Evolutionary conservation across 1,140 invertebrate genomes (phyloP), one percentile per base, ranked within the genome.

Genomic region (Procambarus clarkii): DNA sequence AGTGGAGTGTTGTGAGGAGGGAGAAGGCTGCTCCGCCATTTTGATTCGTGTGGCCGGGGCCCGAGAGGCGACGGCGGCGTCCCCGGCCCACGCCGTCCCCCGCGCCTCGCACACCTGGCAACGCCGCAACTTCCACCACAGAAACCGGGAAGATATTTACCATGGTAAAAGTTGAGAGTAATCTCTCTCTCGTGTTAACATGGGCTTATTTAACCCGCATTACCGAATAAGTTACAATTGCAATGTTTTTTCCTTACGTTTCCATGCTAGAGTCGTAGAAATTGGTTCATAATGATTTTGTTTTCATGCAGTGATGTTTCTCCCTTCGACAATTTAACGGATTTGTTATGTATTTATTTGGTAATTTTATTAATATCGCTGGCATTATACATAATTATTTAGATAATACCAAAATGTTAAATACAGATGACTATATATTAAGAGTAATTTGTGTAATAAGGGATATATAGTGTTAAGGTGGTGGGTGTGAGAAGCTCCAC

Each of bases 31-130:
- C 77, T 91, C 83, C 90, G 90, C 90, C 90, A 91, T 91, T 91
- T 91, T 86, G 90, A 86, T 86, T 91, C 90, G 79, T 91, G 60
- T 81, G 83, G 78, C 77, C 58, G 84, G 79, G 90, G 90, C 58
- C 90, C 58, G 90, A 91, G 84, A 91, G 90, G 90, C 90, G 90
- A 91, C 81, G 64, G 81, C 81, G 77, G 64, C 48, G 77, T 69
- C 46, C 11, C 77, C 45, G 64, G 21, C 71, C 46, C 83, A n/a
- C n/a, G 44, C 50, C 69, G 21, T 9, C 48, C 46, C 18, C 45
- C 34, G 44, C 34, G 69, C 34, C n/a, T 24, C 50, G 48, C 21
- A 91, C 78, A 91, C 90, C 44, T 86, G 90, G 83, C 90, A 91
- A 58, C 90, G 46, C 83, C 90, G 83, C 90, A 71, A 21, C 60